Evolutionary conservation across 2,113 vertebrate species (phyloP), one percentile per base, ranked within the genome.

Genomic region (Oreotrochilus melanogaster): DNA sequence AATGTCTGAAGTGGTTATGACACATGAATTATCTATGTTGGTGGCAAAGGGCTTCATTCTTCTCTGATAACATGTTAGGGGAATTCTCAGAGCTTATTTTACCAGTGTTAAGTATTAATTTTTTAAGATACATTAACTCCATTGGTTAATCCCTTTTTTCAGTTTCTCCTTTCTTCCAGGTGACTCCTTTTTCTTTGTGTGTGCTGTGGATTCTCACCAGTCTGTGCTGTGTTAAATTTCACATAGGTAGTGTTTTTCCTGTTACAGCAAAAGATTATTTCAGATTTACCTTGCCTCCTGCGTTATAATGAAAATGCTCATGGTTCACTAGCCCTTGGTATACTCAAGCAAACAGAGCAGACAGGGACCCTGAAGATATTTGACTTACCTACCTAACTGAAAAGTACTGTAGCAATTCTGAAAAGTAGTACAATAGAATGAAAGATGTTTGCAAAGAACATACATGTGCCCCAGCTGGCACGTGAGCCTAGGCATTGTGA

Each of bases 111-210:
- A 83, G 64, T 42, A 58, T 18, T 83, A 45, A n/a, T 31, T 72
- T 31, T 73, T 93, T 72, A 39, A 47, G 94, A 86, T 64, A 95
- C 92, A 87, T 93, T 56, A 88, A 18, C 92, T 95, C 58, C 11
- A 25, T 61, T 42, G 66, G 37, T 78, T 81, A 95, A 58, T 91
- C 45, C 39, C 24, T 54, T 70, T 92, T 80, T 62, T 65, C 31
- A 72, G 21, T 82, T 94, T 70, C 14, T 84, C 3, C 62, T 47
- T 47, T 94, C n/a, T 43, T 95, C 28, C 45, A 66, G 30, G 42
- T 79, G 18, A 87, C 47, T 95, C 51, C 22, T 24, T 65, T 10
- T 47, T 43, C 16, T 23, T 31, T 65, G 4, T 64, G 8, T 53
- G 31, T 35, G 5, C 33, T 67, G 5, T 86, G 45, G 35, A 54